These are phyloP conservation scores for Amaurobius ferox DNA, from an alignment of 2,888 invertebrate species.

Conservation along the genomic window DNA sequence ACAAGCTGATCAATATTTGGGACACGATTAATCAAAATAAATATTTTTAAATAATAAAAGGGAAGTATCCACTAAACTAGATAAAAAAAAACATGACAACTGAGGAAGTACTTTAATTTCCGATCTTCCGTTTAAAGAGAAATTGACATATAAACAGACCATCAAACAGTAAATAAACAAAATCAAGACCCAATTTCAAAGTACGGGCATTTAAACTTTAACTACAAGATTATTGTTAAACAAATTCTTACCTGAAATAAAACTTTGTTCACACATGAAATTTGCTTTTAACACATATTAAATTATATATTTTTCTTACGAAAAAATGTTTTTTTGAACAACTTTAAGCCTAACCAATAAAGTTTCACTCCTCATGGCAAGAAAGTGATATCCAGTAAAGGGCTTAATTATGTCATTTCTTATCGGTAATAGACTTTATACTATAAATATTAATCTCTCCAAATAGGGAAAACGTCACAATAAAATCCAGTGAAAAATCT, in stretches of 20 bases:
- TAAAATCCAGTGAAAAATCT: conserved; percentile 25
- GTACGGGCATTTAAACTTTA: too few species aligned
- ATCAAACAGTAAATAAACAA: neutral
- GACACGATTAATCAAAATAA: too few species aligned
- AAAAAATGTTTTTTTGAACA: neutral
- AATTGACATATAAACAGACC: neutral
- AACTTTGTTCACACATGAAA: neutral
- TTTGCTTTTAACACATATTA: neutral
- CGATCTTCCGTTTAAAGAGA: too few species aligned
- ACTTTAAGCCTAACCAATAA: conserved; percentile 60
- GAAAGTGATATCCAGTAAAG: conserved; percentile 3
- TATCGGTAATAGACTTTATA: conserved; percentile 7
- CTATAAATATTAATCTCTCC: neutral
- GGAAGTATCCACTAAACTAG: too few species aligned
- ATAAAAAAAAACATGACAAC: too few species aligned
- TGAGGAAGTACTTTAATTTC: too few species aligned
- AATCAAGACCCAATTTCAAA: neutral
- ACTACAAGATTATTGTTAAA: too few species aligned
- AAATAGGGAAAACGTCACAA: conserved; percentile 37
- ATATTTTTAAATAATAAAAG: too few species aligned
- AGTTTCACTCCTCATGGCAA: conserved; percentile 38
- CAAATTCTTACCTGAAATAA: neutral
- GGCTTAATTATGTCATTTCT: conserved; percentile 28
- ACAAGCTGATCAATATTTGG: too few species aligned
- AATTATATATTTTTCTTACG: neutral